These are phyloP conservation scores for Calliphora vomitoria DNA, from an alignment of 2,888 invertebrate species.

Conservation along the genomic window DNA sequence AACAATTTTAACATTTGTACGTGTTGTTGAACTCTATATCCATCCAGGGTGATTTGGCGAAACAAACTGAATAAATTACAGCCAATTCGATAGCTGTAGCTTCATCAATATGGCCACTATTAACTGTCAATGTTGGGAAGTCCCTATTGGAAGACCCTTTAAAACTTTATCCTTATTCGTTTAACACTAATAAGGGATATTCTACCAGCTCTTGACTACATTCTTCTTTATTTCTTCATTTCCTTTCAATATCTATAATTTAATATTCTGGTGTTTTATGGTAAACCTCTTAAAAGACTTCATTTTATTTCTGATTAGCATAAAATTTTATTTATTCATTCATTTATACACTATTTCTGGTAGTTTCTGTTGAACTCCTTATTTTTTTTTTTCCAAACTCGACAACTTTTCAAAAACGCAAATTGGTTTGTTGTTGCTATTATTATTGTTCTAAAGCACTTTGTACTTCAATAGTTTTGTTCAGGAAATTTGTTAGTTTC, in stretches of 20 bases:
- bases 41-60: too few species aligned
- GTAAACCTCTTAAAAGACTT: constrained; percentile 36
- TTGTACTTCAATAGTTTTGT: constrained; percentile 62
- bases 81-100: too few species aligned
- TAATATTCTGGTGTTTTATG: constrained; percentile 32
- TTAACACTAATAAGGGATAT: too few species aligned
- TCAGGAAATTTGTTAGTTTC: constrained; percentile 62
- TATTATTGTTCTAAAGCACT: constrained; percentile 33
- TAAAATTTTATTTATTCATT: constrained; percentile 66
- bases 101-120: too few species aligned
- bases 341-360: constrained; percentile 38
- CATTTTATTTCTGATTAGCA: constrained; percentile 68
- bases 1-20: too few species aligned
- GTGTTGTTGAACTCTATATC: too few species aligned
- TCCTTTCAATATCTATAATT: constrained; percentile 14
- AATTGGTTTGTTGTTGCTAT: constrained; percentile 61
- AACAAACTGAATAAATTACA: too few species aligned
- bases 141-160: too few species aligned
- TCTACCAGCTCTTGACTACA: too few species aligned
- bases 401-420: constrained; percentile 53
- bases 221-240: background rate
- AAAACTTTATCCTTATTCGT: too few species aligned
- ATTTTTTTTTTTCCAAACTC: background rate
- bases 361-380: constrained; percentile 52
- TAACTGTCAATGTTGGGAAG: too few species aligned